Evolutionary conservation across 2,888 invertebrate species (phyloP).

Genomic region (Drosophila borealis): DNA sequence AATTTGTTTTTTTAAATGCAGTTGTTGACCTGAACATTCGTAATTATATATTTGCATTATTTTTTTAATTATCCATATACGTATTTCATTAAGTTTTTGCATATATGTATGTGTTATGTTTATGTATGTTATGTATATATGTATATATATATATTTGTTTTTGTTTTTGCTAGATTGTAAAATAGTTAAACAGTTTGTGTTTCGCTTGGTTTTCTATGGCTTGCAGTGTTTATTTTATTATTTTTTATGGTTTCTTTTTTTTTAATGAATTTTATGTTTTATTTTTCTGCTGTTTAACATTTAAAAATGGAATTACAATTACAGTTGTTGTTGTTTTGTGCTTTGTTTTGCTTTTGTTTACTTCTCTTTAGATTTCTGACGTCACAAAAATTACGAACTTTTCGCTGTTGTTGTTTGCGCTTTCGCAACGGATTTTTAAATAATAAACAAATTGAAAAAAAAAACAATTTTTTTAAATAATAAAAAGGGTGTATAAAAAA

Average conservation of each 20-base stretch:
- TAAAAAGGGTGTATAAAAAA: no score
- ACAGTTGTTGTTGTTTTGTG: slow-evolving; percentile 30
- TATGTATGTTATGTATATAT: slow-evolving; percentile 31
- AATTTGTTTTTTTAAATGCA: slow-evolving; percentile 73
- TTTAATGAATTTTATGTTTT: slow-evolving; percentile 7
- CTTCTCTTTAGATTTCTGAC: slow-evolving; percentile 82
- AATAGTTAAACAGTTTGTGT: slow-evolving; percentile 64
- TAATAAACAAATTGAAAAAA: slow-evolving; percentile 44
- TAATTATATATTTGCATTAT: slow-evolving; percentile 50
- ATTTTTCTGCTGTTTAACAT: slow-evolving; percentile 28
- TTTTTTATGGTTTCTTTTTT: background rate
- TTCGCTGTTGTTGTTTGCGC: slow-evolving; percentile 69
- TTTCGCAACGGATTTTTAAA: slow-evolving; percentile 84
- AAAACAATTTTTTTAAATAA: slow-evolving; percentile 5
- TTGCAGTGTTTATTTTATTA: slow-evolving; percentile 29
- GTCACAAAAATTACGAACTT: slow-evolving; percentile 84
- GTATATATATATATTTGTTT: slow-evolving; percentile 31
- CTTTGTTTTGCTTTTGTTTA: slow-evolving; percentile 38
- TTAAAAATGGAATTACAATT: slow-evolving; percentile 30
- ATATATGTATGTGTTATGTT: slow-evolving; percentile 39
- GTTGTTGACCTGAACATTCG: slow-evolving; percentile 81
- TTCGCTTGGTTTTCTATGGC: slow-evolving; percentile 44
- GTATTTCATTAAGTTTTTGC: slow-evolving; percentile 44
- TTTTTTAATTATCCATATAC: slow-evolving; percentile 45
- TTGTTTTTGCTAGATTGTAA: slow-evolving; percentile 52